Percentiles rank a stretch among this genome's conserved stretches.
Conservation (phyloP, 2,888 invertebrate species). For the Synergus gifuensis region DNA sequence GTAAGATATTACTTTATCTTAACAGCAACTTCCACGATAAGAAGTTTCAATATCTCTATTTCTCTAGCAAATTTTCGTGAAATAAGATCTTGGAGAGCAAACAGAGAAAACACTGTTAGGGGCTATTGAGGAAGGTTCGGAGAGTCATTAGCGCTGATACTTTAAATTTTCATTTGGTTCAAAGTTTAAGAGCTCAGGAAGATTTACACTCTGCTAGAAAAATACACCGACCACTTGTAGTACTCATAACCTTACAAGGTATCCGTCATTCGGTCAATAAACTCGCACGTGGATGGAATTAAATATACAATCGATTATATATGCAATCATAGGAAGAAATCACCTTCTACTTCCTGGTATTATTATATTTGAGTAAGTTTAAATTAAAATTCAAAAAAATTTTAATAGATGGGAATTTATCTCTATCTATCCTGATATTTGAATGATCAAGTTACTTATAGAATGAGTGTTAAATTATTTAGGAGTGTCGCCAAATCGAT, state of each 20-base stretch:
- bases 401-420: background rate
- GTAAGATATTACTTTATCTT: background rate
- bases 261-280: slow-evolving; percentile 34
- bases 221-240: slow-evolving; percentile 33
- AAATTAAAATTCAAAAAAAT: background rate
- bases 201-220: slow-evolving; percentile 30
- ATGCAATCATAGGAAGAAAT: slow-evolving; percentile 12
- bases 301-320: slow-evolving; percentile 12
- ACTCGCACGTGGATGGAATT: slow-evolving; percentile 38
- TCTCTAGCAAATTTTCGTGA: background rate
- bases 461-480: background rate
- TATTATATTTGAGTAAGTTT: background rate
- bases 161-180: slow-evolving; percentile 19
- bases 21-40: background rate
- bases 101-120: too few species aligned
- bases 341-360: background rate
- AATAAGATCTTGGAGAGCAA: background rate
- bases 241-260: slow-evolving; percentile 39
- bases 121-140: slow-evolving; percentile 16
- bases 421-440: background rate
- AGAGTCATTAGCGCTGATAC: background rate
- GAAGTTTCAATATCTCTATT: background rate
- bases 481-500: slow-evolving; percentile 4
- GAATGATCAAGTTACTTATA: background rate
- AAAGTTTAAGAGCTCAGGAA: slow-evolving; percentile 26